Evolutionary conservation across 2,797 vertebrate genomes (phyloP), one percentile per base, ranked within the genome.

Genomic region (Gymnothorax reevesii): DNA sequence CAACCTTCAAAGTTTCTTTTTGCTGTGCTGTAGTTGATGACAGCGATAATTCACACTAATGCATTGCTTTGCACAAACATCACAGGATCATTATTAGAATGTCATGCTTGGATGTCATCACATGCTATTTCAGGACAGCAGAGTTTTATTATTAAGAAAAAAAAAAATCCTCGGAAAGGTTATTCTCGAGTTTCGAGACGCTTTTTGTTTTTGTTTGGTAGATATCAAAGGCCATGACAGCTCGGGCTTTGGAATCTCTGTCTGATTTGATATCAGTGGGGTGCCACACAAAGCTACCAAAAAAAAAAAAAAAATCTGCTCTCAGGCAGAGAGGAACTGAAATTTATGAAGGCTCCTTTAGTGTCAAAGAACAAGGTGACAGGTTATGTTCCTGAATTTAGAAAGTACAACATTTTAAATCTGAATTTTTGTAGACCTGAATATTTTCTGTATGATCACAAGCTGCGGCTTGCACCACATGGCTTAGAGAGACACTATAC

Each of bases 241-340:
- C 57, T 59, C 10, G 13, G 59, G 20, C 55, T 83, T 57, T 1
- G n/a, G 52, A 83, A 57, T 83, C 9, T 25, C 55, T 27, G 59
- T 83, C 25, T n/a, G 57, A 57, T 83, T 59, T 57, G 55, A 59
- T n/a, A 83, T 59, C 80, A 83, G 33, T 57, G 54, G 57, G 82
- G 42, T n/a, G 27, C 82, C 57, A 7, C 9, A 15, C 22, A 59
- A 83, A 27, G 79, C 82, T 13, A 59, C 55, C n/a, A n/a, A 12
- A 25, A 57, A 27, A 83, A 22, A 25, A 83, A 83, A 57, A 83
- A 57, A n/a, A 8, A 20, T n/a, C 79, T 82, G 52, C 25, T 82
- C 79, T 59, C 55, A 82, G 59, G 33, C n/a, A 27, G 25, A 83
- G 33, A 59, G n/a, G 55, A 83, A 57, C 57, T 27, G 82, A 82